Conservation (phyloP, 1,140 invertebrate species). For the Cherax quadricarinatus region DNA sequence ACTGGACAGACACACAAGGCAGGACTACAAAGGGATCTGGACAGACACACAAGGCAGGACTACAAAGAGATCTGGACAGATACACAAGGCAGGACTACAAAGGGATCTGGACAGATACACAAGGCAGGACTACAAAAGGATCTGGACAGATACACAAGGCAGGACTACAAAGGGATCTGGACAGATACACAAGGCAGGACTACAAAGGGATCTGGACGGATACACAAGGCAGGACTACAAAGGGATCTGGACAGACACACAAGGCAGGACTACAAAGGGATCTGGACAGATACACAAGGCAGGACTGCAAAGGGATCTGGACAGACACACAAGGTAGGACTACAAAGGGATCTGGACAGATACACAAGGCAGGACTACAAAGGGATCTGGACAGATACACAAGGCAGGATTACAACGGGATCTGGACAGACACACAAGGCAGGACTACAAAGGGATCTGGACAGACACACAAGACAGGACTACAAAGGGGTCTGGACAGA, state of each 20-base stretch:
- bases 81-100: not conserved
- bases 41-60: not conserved
- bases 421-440: too few species aligned
- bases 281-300: too few species aligned
- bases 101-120: not conserved
- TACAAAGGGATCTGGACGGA: too few species aligned
- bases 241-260: not conserved
- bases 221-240: not conserved
- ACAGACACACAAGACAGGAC: not conserved
- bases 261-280: too few species aligned
- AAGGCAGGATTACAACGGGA: too few species aligned
- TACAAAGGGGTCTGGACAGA: too few species aligned
- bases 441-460: not conserved
- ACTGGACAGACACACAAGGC: too few species aligned
- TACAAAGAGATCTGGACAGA: too few species aligned
- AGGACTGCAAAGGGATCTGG: not conserved
- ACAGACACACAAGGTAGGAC: not conserved
- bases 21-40: not conserved
- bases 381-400: not conserved
- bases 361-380: not conserved
- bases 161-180: not conserved
- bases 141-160: too few species aligned
- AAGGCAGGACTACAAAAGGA: too few species aligned
- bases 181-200: not conserved
- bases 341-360: too few species aligned